phyloP scores from a whole-genome alignment of 2,113 vertebrate genomes.

The Coptodon bakossiorum region DNA sequence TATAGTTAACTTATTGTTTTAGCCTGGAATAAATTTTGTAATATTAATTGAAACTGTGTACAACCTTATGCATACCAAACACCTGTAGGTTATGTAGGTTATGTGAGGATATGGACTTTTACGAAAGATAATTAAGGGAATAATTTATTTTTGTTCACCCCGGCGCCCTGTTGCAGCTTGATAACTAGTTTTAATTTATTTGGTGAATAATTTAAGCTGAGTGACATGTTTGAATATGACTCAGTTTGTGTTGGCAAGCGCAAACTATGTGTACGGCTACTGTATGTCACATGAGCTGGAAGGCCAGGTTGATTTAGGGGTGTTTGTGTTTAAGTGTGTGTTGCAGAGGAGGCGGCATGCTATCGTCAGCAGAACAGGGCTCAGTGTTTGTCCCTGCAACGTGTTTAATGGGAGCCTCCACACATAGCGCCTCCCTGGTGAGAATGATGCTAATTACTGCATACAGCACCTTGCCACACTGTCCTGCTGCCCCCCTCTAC shows the following conservation, averaged over 20 bases:
- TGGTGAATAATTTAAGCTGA: not conserved
- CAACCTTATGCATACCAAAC: not conserved
- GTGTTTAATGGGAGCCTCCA: slow-evolving; percentile 54
- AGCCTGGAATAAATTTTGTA: not conserved
- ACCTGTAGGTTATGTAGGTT: not conserved
- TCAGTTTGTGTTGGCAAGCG: not conserved
- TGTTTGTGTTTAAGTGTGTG: slow-evolving; percentile 12
- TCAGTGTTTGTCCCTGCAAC: slow-evolving; percentile 44
- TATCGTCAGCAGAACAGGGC: slow-evolving; percentile 51
- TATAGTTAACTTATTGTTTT: not conserved
- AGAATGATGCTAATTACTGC: slow-evolving; percentile 57
- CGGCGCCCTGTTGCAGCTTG: not conserved
- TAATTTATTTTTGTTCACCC: not conserved
- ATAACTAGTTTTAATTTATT: not conserved
- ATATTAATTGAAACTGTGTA: not conserved
- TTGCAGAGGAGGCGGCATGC: not conserved
- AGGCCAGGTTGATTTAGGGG: slow-evolving; percentile 43
- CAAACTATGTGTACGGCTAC: not conserved
- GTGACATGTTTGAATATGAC: not conserved
- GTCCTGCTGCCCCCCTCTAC: not conserved
- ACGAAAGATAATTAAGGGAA: not conserved
- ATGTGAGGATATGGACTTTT: not conserved
- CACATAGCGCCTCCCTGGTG: slow-evolving; percentile 33
- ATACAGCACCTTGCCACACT: slow-evolving; percentile 28
- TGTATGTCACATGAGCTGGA: slow-evolving; percentile 5